These are phyloP conservation scores for Melinaea marsaeus DNA, from an alignment of 2,888 invertebrate genomes.

Conservation along the genomic window DNA sequence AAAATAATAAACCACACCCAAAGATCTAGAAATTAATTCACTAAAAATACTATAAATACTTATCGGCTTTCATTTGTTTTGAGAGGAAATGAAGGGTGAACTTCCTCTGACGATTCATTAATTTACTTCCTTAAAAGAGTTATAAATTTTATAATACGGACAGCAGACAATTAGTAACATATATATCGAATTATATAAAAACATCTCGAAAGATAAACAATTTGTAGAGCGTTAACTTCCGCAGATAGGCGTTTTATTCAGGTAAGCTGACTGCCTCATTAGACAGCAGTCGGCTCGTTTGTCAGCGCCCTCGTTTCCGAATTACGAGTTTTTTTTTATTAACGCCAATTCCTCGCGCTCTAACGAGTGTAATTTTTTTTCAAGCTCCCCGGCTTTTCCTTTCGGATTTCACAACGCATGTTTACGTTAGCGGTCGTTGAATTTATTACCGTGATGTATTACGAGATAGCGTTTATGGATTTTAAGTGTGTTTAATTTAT, in stretches of 20 bases:
- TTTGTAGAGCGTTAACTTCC: slow-evolving; percentile 16
- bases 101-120: slow-evolving; percentile 28
- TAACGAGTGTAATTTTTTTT: slow-evolving; percentile 67
- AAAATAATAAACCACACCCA: background rate
- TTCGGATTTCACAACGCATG: slow-evolving; percentile 33
- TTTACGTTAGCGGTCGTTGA: slow-evolving; percentile 26
- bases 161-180: background rate
- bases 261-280: slow-evolving; percentile 65
- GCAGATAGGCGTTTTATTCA: slow-evolving; percentile 51
- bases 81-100: slow-evolving; percentile 27
- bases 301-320: slow-evolving; percentile 60
- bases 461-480: slow-evolving; percentile 19
- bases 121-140: slow-evolving; percentile 24
- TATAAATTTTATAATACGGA: background rate
- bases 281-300: slow-evolving; percentile 60
- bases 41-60: background rate
- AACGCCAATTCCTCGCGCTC: slow-evolving; percentile 65
- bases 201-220: slow-evolving; percentile 30
- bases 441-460: slow-evolving; percentile 26
- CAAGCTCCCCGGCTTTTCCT: slow-evolving; percentile 31
- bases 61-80: slow-evolving; percentile 19
- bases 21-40: background rate
- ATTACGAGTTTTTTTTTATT: slow-evolving; percentile 64
- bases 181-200: background rate
- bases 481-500: slow-evolving; percentile 12